Percentiles rank a stretch among this genome's conserved stretches.
phyloP scores from a whole-genome alignment of 2,797 vertebrate genomes.

The Thaleichthys pacificus region DNA sequence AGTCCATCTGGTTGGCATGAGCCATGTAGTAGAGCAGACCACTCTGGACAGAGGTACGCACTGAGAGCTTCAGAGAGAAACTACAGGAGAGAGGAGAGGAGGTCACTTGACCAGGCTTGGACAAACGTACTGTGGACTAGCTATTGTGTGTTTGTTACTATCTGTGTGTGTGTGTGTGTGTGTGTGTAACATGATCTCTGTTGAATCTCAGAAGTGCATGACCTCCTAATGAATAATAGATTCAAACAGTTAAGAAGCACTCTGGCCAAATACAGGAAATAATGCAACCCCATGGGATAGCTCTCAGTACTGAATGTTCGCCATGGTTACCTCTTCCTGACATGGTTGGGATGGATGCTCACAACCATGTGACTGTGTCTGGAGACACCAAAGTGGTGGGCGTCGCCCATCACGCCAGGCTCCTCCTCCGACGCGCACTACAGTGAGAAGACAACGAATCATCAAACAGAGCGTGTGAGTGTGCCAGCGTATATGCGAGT shows the following conservation, averaged over 20 bases:
- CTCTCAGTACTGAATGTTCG: neutral
- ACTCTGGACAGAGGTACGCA: constrained; percentile 81
- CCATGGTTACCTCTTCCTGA: constrained; percentile 82
- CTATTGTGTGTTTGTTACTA: neutral
- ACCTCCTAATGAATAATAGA: constrained; percentile 3
- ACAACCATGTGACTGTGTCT: constrained; percentile 86
- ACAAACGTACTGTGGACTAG: neutral
- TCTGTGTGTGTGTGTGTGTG: constrained; percentile 3
- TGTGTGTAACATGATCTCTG: constrained; percentile 17
- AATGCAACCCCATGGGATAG: neutral
- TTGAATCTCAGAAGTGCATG: neutral
- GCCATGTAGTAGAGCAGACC: constrained; percentile 86
- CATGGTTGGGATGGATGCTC: constrained; percentile 76
- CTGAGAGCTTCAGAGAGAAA: constrained; percentile 77
- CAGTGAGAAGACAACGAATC: neutral
- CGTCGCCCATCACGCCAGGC: constrained; percentile 62
- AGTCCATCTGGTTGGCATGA: constrained; percentile 86
- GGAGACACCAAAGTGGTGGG: constrained; percentile 85
- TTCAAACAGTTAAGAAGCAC: neutral
- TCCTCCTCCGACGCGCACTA: constrained; percentile 71
- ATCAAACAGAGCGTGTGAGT: neutral
- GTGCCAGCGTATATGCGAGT: neutral
- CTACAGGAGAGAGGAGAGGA: constrained; percentile 58
- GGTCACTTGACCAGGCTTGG: neutral
- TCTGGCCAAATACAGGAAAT: neutral